Percentiles rank a stretch among this genome's conserved stretches.
phyloP scores from a whole-genome alignment of 2,888 invertebrate genomes.

The Falcaria lacertinaria region DNA sequence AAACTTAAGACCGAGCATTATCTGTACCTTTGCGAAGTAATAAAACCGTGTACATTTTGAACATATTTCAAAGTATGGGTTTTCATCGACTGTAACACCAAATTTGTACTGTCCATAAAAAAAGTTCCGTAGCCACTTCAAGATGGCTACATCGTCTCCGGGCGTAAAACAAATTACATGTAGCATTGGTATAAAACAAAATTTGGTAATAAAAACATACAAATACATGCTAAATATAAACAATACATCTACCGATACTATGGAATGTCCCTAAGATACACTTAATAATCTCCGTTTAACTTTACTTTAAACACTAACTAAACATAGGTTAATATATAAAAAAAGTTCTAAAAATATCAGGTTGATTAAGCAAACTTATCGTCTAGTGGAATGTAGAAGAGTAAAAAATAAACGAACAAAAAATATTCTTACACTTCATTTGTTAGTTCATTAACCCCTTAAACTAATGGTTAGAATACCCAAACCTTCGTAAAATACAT shows the following conservation, averaged over 20 bases:
- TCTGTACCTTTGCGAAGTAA: no score
- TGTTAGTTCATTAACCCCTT: slow-evolving; percentile 70
- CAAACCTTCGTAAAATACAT: slow-evolving; percentile 64
- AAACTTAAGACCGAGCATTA: no score
- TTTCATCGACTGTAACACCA: no score
- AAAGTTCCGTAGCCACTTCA: background rate
- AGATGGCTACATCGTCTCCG: slow-evolving; percentile 1
- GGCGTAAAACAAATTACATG: slow-evolving; percentile 2
- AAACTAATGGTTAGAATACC: slow-evolving; percentile 70
- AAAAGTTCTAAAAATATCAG: slow-evolving; percentile 28
- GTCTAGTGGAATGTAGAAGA: slow-evolving; percentile 67
- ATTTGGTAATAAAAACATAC: slow-evolving; percentile 65
- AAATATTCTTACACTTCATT: background rate
- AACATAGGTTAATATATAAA: slow-evolving; percentile 19
- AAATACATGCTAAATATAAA: slow-evolving; percentile 52
- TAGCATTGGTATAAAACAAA: slow-evolving; percentile 76
- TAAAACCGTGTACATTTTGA: no score
- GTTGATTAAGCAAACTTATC: slow-evolving; percentile 61
- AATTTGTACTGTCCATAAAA: no score
- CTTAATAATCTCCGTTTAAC: slow-evolving; percentile 62
- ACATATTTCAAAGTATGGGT: no score
- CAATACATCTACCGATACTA: slow-evolving; percentile 67
- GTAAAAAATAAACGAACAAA: slow-evolving; percentile 18
- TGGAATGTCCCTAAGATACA: slow-evolving; percentile 51
- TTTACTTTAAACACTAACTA: slow-evolving; percentile 23